Base-by-base conservation (phyloP, 1,140 invertebrate genomes). In the Formica selysi region DNA sequence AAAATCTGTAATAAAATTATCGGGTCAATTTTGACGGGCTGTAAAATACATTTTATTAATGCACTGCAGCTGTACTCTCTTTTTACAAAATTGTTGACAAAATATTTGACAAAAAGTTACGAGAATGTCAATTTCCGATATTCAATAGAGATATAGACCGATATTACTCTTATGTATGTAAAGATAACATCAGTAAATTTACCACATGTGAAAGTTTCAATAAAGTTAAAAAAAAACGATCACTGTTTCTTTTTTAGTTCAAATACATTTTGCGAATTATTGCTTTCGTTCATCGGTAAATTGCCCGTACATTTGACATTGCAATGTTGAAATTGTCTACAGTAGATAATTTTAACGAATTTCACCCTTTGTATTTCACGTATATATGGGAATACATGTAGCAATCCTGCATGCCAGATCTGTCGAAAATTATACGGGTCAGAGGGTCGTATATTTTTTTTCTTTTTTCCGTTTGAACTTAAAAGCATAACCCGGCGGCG, bases 341-440 rank as follows among this genome's bases (percentile, higher is more conserved):
- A 3, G 8, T 10, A 32, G 19, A 64, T 80, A 54, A 80, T 68
- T 68, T n/a, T 51, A 13, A 73, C 51, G 19, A 44, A 32, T 19
- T 13, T 32, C 13, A 7, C 57, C 6, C 36, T 73, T 71, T 19
- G 48, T 51, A 36, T 80, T 73, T 73, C 36, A 61, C 54, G 54
- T 48, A 68, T 10, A 19, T 51, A 44, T 26, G n/a, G n/a, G 19
- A 59, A 81, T 51, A 73, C 38, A n/a, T 29, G 65, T 44, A 57
- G 48, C 16, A 51, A 51, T 51, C 4, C 22, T 29, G 32, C 22
- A 32, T 65, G 22, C 13, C 48, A 57, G 64, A 78, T 87, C 80
- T 22, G 59, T 44, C 51, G 48, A 54, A 88, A 84, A 88, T 88
- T 76, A 88, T 71, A 88, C 71, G 78, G 76, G 48, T 62, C 54